These are phyloP conservation scores for Nephotettix cincticeps DNA, from an alignment of 1,140 invertebrate species.

Conservation along the genomic window DNA sequence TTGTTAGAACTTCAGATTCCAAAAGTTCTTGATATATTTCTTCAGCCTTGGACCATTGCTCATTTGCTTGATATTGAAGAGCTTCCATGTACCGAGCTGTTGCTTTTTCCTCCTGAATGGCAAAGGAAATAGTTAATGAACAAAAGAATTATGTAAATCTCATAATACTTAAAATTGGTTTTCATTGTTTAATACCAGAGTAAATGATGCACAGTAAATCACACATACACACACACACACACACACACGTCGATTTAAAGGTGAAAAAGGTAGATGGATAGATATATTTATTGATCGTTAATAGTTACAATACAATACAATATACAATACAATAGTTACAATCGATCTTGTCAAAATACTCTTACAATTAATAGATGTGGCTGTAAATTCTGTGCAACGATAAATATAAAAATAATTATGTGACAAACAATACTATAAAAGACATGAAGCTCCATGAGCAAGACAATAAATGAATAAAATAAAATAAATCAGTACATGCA, in stretches of 20 bases:
- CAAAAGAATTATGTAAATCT: not conserved
- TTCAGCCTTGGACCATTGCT: slow-evolving; percentile 35
- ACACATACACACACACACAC: not conserved
- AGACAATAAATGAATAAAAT: too few species aligned
- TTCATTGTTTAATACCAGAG: not conserved
- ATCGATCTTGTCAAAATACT: too few species aligned
- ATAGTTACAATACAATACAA: not conserved
- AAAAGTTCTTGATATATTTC: slow-evolving; percentile 32
- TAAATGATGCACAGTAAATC: not conserved
- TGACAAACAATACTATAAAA: too few species aligned
- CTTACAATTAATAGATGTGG: too few species aligned
- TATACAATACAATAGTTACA: too few species aligned
- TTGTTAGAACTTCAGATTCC: slow-evolving; percentile 36
- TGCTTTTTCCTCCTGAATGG: slow-evolving; percentile 38
- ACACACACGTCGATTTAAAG: not conserved
- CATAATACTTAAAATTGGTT: not conserved
- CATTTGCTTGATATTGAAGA: slow-evolving; percentile 30
- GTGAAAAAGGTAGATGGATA: not conserved
- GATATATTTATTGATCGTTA: not conserved
- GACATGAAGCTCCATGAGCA: too few species aligned
- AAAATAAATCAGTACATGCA: too few species aligned
- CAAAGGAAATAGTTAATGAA: not conserved
- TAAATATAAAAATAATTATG: too few species aligned
- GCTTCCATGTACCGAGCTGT: slow-evolving; percentile 35
- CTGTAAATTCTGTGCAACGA: too few species aligned